Evolutionary conservation across 2,797 vertebrate species (phyloP).

Genomic region (Margarornis squamiger): DNA sequence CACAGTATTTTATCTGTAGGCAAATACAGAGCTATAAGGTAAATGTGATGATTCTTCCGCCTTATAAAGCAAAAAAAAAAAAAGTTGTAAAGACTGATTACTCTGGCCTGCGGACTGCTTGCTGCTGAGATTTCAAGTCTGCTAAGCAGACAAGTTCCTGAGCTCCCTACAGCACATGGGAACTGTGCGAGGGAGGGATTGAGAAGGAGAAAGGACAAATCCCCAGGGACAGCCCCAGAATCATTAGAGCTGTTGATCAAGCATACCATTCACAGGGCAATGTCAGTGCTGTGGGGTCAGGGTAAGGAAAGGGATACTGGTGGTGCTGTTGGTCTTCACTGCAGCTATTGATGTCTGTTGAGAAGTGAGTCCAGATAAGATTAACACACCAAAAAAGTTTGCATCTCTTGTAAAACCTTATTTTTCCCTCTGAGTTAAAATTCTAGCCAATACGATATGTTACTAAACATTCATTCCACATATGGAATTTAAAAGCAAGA

Average conservation of each 20-base stretch:
- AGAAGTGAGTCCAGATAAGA: background rate
- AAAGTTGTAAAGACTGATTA: background rate
- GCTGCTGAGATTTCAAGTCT: background rate
- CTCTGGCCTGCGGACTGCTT: rapidly evolving
- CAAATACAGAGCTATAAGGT: background rate
- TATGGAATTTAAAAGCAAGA: slow-evolving; percentile 34
- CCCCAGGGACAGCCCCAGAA: background rate
- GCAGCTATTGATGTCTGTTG: background rate
- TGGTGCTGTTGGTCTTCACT: background rate
- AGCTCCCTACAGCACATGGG: background rate
- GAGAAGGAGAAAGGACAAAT: background rate
- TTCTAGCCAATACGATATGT: background rate
- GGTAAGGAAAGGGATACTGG: background rate
- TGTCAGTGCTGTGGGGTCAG: background rate
- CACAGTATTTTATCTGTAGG: background rate
- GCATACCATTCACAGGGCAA: background rate
- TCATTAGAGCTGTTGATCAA: slow-evolving; percentile 2
- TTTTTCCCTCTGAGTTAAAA: background rate
- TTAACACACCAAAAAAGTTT: background rate
- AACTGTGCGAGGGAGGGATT: background rate
- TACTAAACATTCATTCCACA: slow-evolving; percentile 5
- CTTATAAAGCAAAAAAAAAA: background rate
- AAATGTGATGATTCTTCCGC: background rate
- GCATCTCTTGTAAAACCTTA: background rate
- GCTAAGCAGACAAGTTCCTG: background rate